Evolutionary conservation across 2,797 vertebrate genomes (phyloP).

Genomic region (Clarias pachynema): DNA sequence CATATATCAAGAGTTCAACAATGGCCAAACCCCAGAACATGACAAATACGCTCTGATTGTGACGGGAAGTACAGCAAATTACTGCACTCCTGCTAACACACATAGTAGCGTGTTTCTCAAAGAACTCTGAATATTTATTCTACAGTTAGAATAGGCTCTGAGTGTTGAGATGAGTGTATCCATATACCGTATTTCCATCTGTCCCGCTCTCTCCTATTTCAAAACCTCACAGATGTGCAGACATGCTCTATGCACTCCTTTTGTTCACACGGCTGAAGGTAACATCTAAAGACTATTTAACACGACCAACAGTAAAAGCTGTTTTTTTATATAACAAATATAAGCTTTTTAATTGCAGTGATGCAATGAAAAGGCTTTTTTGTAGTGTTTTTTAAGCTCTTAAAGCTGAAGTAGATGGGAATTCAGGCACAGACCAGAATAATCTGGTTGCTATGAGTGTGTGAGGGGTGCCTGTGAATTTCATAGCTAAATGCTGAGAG

Average conservation of each 20-base stretch:
- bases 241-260: constrained; percentile 40
- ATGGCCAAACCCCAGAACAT: constrained; percentile 43
- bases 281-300: constrained; percentile 46
- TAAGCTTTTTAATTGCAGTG: constrained; percentile 52
- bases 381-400: constrained; percentile 34
- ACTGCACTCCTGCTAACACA: constrained; percentile 37
- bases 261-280: constrained; percentile 47
- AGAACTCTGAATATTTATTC: constrained; percentile 34
- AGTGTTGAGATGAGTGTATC: constrained; percentile 44
- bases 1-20: constrained; percentile 50
- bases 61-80: constrained; percentile 51
- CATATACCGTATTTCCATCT: constrained; percentile 50
- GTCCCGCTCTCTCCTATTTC: constrained; percentile 39
- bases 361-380: constrained; percentile 47
- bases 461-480: constrained; percentile 55
- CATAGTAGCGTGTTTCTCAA: constrained; percentile 31
- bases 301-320: constrained; percentile 41
- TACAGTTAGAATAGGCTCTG: constrained; percentile 28
- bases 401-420: constrained; percentile 46
- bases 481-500: constrained; percentile 57
- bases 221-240: constrained; percentile 58
- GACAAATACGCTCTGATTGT: constrained; percentile 42
- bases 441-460: constrained; percentile 53
- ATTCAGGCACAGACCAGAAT: constrained; percentile 51
- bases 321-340: constrained; percentile 49